Evolutionary conservation across 2,113 vertebrate species (phyloP).

Genomic region (Tricholaema leucomelas): DNA sequence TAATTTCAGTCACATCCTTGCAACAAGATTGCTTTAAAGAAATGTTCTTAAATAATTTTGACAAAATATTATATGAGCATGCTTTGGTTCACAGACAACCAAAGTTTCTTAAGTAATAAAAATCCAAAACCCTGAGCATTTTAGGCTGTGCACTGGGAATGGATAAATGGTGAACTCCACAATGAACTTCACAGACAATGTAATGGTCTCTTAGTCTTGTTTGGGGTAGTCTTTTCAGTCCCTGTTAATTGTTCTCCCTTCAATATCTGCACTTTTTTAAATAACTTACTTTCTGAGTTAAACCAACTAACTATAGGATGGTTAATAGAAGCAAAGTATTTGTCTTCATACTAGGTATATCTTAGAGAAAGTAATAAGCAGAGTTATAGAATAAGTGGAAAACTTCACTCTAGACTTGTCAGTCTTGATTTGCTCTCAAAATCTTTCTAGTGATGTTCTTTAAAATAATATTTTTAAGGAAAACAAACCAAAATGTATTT

Average conservation of each 20-base stretch:
- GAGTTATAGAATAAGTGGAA: neutral
- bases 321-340: neutral
- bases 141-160: neutral
- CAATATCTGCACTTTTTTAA: rapidly evolving
- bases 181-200: rapidly evolving
- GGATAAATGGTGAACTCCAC: neutral
- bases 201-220: neutral
- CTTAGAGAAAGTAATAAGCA: neutral
- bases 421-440: neutral
- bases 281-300: neutral
- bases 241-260: neutral
- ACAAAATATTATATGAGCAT: neutral
- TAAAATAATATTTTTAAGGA: no score
- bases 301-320: neutral
- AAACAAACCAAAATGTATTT: neutral
- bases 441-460: no score
- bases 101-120: neutral
- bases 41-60: neutral
- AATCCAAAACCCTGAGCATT: neutral
- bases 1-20: neutral
- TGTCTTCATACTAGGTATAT: neutral
- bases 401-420: neutral
- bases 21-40: neutral
- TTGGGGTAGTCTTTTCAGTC: neutral
- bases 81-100: neutral